Base-by-base conservation (phyloP, 1,140 invertebrate species). In the Drosophila mayri region DNA sequence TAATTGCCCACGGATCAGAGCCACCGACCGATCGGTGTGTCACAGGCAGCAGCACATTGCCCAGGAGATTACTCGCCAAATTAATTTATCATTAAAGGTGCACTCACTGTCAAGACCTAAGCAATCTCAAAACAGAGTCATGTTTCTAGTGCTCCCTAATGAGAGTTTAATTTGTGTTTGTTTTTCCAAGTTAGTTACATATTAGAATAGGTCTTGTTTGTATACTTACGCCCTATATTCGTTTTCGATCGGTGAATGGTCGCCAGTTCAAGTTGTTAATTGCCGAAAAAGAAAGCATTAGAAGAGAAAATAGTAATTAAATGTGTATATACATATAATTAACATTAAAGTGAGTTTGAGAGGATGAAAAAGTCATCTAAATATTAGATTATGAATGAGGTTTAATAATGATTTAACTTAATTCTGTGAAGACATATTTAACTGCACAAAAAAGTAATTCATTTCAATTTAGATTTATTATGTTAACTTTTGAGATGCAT, bases 91-190 rank as follows among this genome's bases (percentile, higher is more conserved):
- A 85, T 78, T 77, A 37, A 60, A 43, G 46, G 63, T 67, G 63
- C 40, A 52, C 61, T 77, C 74, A 9, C 43, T 57, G 61, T 76
- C 79, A 65, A 55, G 38, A 37, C 25, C 52, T n/a, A 11, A 32
- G 11, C 44, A 54, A 68, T 44, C 68, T 44, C 43, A 49, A 62
- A 60, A 52, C 40, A 25, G 12, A 66, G 62, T 50, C 40, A 47
- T 77, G 55, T 63, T 57, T 30, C n/a, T 30, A 16, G 3, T 38
- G 11, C 18, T 18, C 62, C 40, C 47, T 87, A 86, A 86, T 82
- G 83, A 32, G 58, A 81, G 73, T 85, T 85, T 88, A 88, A 88
- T 88, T 78, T 90, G 75, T 88, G 77, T 84, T 90, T 81, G 84
- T 78, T 88, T 83, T 84, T 88, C 57, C 10, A 49, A 76, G 47